phyloP scores from a whole-genome alignment of 2,888 invertebrate species.

The Papilio demoleus region DNA sequence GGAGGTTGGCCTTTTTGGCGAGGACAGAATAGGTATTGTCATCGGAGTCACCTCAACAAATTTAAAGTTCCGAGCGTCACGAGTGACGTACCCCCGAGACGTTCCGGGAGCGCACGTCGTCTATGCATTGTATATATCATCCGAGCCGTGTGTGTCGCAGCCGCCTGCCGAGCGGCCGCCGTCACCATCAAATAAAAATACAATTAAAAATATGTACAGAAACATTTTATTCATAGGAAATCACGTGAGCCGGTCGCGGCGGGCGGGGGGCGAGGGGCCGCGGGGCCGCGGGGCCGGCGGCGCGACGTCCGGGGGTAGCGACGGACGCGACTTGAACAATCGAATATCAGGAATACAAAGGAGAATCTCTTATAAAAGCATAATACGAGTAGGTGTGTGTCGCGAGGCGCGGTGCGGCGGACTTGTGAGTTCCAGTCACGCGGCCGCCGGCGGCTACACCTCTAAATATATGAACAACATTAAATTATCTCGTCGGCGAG shows the following conservation, averaged over 20 bases:
- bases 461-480: slow-evolving; percentile 37
- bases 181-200: slow-evolving; percentile 73
- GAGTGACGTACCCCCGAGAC: slow-evolving; percentile 56
- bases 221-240: slow-evolving; percentile 69
- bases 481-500: slow-evolving; percentile 40
- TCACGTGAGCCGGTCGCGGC: slow-evolving; percentile 71
- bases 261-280: slow-evolving; percentile 57
- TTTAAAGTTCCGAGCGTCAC: slow-evolving; percentile 63
- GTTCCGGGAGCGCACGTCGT: slow-evolving; percentile 45
- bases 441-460: slow-evolving; percentile 40
- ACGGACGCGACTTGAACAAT: slow-evolving; percentile 76
- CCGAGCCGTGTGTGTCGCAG: slow-evolving; percentile 50
- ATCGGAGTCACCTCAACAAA: slow-evolving; percentile 59
- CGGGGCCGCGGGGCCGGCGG: slow-evolving; percentile 48
- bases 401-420: slow-evolving; percentile 46
- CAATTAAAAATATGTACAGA: slow-evolving; percentile 82
- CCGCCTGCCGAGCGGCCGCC: not conserved
- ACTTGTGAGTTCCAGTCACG: slow-evolving; percentile 28
- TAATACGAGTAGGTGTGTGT: slow-evolving; percentile 71
- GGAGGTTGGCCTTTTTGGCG: slow-evolving; percentile 40
- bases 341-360: slow-evolving; percentile 82
- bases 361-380: slow-evolving; percentile 82
- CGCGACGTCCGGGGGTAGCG: slow-evolving; percentile 60
- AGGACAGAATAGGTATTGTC: slow-evolving; percentile 48
- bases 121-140: slow-evolving; percentile 53